Evolutionary conservation across 2,113 vertebrate genomes (phyloP), one percentile per base, ranked within the genome.

Genomic region (Scomber japonicus): DNA sequence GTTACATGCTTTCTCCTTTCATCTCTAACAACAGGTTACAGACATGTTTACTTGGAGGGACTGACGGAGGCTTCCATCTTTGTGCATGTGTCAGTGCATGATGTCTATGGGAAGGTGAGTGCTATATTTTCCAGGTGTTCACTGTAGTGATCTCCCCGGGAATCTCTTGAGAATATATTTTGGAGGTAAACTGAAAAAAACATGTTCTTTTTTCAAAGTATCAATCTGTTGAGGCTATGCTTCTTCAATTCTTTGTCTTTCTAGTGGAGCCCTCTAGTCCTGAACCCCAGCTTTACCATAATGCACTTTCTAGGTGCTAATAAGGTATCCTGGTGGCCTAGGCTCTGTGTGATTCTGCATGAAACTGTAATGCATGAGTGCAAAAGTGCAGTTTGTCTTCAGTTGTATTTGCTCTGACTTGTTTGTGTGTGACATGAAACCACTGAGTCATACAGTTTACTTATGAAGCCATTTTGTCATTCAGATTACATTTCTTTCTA

Each of bases 241-340:
- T 78, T 71, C 71, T 78, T 83, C 57, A 79, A 87, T 70, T 80
- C 90, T 94, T 92, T 95, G 96, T 93, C 92, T 93, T 96, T 97
- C 90, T 97, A 99, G 97, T 99, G 97, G 97, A 98, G 97, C 81
- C 97, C 98, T 92, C 96, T 99, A 97, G 97, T 99, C 94, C 97
- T 99, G 96, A 99, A 99, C 89, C 97, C 98, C 96, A 99, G 97
- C 96, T 99, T 97, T 93, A 98, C 97, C 93, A 99, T 99, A 93
- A 96, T 99, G 96, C 98, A 99, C 96, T 97, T 99, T 97, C 96
- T 99, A 96, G 97, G 98, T 95, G 96, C 97, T 91, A 97, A 97
- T 86, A 98, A 99, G 97, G 97, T 98, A 98, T 96, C 94, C 86
- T 84, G 82, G 62, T 73, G 55, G n/a, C 44, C 11, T 70, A 75